Evolutionary conservation across 2,113 vertebrate genomes (phyloP), one percentile per base, ranked within the genome.

Genomic region (Scomber scombrus): DNA sequence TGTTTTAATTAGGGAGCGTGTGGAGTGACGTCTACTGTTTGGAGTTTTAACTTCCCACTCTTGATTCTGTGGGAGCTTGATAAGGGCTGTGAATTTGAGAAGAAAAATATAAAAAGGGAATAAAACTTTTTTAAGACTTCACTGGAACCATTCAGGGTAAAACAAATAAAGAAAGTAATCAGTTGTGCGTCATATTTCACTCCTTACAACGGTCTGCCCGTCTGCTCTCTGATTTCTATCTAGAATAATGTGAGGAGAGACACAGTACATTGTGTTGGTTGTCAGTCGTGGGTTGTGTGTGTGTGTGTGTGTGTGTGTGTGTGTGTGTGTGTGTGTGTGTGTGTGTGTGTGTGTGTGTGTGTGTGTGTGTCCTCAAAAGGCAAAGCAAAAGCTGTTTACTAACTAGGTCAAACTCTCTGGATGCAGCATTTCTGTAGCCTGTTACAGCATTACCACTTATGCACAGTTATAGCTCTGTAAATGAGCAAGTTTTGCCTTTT

Each of bases 1-100:
- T 91, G 85, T 75, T 90, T 85, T 83, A 85, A 85, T 82, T 79
- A 54, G 15, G 78, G 58, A 75, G n/a, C 11, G 29, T 45, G 52
- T 45, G 23, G 15, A 23, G 21, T 84, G 82, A 82, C n/a, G 64
- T 88, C 67, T 57, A 1, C 47, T 47, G 65, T 21, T 78, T 34
- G 56, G 50, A 72, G 69, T 60, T 79, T 81, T 57, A 70, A 58
- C 52, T 47, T 19, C 18, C 23, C 55, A 11, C 52, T 66, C 57
- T 56, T 68, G 52, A 71, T 72, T 60, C 16, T 47, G 67, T 45
- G 71, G 55, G 71, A 74, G 40, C 11, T 21, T n/a, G 34, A 40
- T 40, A 40, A 40, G 34, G 34, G 34, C 34, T 40, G 34, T 31
- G 3, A 71, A 71, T 1, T 11, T 18, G 14, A 45, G 19, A 31